Evolutionary conservation across 1,140 invertebrate species (phyloP), one percentile per base, ranked within the genome.

Genomic region (Hylyphantes graminicola): DNA sequence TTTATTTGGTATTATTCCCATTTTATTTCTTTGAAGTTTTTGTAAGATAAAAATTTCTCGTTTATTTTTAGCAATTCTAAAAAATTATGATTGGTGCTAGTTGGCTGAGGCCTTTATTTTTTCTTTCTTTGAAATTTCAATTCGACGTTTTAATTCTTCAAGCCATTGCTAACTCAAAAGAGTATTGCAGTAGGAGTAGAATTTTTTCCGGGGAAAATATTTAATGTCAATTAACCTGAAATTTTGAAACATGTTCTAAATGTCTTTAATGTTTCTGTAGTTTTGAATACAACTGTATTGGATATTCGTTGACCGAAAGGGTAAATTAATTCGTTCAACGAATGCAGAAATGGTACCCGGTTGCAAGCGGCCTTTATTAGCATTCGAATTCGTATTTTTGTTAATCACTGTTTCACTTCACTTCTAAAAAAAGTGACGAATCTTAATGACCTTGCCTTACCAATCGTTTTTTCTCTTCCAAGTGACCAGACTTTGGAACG

Each of bases 41-140:
- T 74, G 54, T 74, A 74, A 74, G 35, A 55, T 74, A 70, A 51
- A 10, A 51, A 57, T 48, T 74, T 74, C 17, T 57, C 63, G 57
- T 65, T 12, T 11, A 65, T n/a, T 17, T 74, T 74, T 35, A 48
- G 54, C 57, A 74, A 74, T 74, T 57, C 19, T n/a, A 74, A 57
- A 50, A 53, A 53, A 57, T 61, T 74, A n/a, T 72, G 17, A 74
- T 74, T 74, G 72, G 72, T 74, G 72, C 72, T 74, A 74, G 72
- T 74, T 74, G 57, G 54, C 17, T 74, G n/a, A 57, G 57, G 19
- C 53, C 53, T 70, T 72, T 55, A 9, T n/a, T 74, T 74, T 74
- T 74, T 0, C 54, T 21, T 57, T 51, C 50, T 53, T 74, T 21
- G 12, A 59, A 74, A 54, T 17, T 70, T 35, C 35, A 35, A 35